Evolutionary conservation across 2,888 invertebrate genomes (phyloP), one percentile per base, ranked within the genome.

Genomic region (Lutraria lutraria): DNA sequence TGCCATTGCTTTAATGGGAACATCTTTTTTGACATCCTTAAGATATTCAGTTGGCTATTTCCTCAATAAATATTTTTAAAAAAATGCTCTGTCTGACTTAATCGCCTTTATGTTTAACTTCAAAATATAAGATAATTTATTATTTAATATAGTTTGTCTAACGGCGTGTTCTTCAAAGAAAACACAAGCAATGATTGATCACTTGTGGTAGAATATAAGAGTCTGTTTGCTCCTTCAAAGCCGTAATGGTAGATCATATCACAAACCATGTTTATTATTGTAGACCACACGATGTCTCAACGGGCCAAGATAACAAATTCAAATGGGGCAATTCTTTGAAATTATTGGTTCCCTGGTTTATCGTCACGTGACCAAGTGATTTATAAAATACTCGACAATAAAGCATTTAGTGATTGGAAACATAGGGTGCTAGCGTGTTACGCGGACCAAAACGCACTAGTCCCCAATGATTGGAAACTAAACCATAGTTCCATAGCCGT

Each of bases 41-140:
- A 4, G 8, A 43, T 8, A 4, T 43, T 43, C 2, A 43, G 43
- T 43, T 43, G n/a, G n/a, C n/a, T n/a, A n/a, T 43, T 43, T 43
- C 43, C 43, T 43, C 43, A 43, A 43, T 43, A 43, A 43, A 43
- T 4, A 43, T 43, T 43, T 43, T 43, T 43, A 4, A 8, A 43
- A 43, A 43, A 43, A 43, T 43, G 25, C 25, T 12, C 63, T 68
- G 63, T 8, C 63, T 76, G 31, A 76, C 19, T 16, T 25, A 31
- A 16, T 31, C 31, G 25, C 31, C 76, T 31, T 76, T 34, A 31
- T 76, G 76, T 31, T 76, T 76, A 31, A 76, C 31, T 34, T 76
- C 29, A 76, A 76, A 76, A 76, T 76, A 25, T 34, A n/a, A 76
- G 31, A 76, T 76, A 34, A 76, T 76, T 76, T 34, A 76, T 76